Conservation (phyloP, 2,797 vertebrate genomes). For the Gouania willdenowi region DNA sequence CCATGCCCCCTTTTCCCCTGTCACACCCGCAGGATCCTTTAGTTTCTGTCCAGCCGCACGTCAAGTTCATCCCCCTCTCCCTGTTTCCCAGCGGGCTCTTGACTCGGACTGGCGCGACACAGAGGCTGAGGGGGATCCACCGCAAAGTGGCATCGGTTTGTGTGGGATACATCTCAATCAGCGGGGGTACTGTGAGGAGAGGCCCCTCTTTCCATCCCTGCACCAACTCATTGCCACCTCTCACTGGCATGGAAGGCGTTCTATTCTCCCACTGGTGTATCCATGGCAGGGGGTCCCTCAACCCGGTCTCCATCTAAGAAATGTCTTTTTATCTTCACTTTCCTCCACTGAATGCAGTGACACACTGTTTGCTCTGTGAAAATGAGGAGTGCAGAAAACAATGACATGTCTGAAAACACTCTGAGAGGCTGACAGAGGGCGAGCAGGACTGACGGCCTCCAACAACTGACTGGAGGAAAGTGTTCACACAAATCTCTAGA, state of each 20-base stretch:
- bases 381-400: slow-evolving; percentile 54
- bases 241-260: slow-evolving; percentile 47
- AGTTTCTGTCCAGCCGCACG: slow-evolving; percentile 78
- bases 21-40: slow-evolving; percentile 50
- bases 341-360: slow-evolving; percentile 45
- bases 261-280: slow-evolving; percentile 42
- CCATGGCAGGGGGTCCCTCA: slow-evolving; percentile 23
- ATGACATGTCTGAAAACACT: slow-evolving; percentile 67
- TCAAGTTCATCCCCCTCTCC: slow-evolving; percentile 71
- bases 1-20: slow-evolving; percentile 10
- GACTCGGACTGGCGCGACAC: slow-evolving; percentile 66
- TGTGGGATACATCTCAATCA: slow-evolving; percentile 91
- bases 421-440: slow-evolving; percentile 60
- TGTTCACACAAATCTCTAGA: slow-evolving; percentile 38
- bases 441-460: slow-evolving; percentile 67
- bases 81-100: slow-evolving; percentile 76
- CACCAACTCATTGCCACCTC: slow-evolving; percentile 57
- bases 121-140: slow-evolving; percentile 61
- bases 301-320: slow-evolving; percentile 10
- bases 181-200: slow-evolving; percentile 68
- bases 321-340: slow-evolving; percentile 62
- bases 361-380: slow-evolving; percentile 40
- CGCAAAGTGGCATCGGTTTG: slow-evolving; percentile 44
- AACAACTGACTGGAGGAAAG: slow-evolving; percentile 45
- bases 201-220: slow-evolving; percentile 52